Evolutionary conservation across 1,140 invertebrate species (phyloP).

Genomic region (Contarinia nasturtii): DNA sequence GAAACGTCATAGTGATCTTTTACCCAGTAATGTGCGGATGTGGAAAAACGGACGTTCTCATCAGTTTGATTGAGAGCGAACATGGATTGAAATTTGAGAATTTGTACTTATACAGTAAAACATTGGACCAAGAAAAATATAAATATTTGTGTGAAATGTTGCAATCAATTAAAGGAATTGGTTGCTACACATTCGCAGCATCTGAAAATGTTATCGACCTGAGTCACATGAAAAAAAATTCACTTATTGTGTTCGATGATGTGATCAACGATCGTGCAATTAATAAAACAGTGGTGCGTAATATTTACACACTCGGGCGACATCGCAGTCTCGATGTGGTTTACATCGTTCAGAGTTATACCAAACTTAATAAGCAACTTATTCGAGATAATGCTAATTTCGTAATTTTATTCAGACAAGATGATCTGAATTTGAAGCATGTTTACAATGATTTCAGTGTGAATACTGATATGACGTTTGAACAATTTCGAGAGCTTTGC

Average conservation of each 20-base stretch:
- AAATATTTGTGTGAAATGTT: conserved; percentile 9
- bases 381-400: conserved; percentile 23
- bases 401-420: conserved; percentile 20
- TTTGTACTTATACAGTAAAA: conserved; percentile 9
- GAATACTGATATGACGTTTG: conserved; percentile 12
- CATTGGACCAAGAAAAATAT: conserved; percentile 13
- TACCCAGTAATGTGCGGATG: conserved; percentile 9
- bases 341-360: conserved; percentile 21
- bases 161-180: conserved; percentile 8
- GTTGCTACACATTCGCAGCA: conserved; percentile 5
- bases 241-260: conserved; percentile 23
- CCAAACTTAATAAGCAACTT: conserved; percentile 20
- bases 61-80: conserved; percentile 14
- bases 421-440: conserved; percentile 22
- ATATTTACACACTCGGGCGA: conserved; percentile 20
- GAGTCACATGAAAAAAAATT: conserved; percentile 9
- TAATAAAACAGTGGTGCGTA: conserved; percentile 17
- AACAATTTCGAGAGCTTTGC: conserved; percentile 12
- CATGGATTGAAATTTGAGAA: conserved; percentile 20
- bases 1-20: neutral
- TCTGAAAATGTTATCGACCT: conserved; percentile 8
- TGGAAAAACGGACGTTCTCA: conserved; percentile 17
- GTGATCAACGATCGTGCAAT: conserved; percentile 15
- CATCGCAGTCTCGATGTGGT: conserved; percentile 21
- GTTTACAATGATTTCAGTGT: conserved; percentile 20